phyloP scores from a whole-genome alignment of 64 coral and sea anemone species.

The Anthopleura sola region DNA sequence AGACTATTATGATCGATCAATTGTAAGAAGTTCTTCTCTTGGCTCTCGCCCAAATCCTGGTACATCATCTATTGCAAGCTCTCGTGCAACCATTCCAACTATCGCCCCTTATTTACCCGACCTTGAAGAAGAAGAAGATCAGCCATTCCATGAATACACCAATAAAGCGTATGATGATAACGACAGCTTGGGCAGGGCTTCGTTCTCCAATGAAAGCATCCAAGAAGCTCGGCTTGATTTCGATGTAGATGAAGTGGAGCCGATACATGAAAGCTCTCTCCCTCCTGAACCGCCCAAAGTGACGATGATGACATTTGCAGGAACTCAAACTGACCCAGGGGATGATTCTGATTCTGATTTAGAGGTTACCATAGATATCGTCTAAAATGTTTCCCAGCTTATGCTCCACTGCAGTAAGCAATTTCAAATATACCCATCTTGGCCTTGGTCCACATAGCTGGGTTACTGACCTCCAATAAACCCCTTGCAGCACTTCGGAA shows the following conservation, averaged over 20 bases:
- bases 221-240: background rate
- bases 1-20: slow-evolving; percentile 15
- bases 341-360: background rate
- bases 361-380: background rate
- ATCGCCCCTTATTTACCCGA: background rate
- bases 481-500: too few relatives aligned
- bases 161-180: background rate
- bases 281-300: background rate
- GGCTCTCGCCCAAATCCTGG: background rate
- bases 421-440: too few relatives aligned
- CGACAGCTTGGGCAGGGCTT: background rate
- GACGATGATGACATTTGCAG: background rate
- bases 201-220: background rate
- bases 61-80: background rate
- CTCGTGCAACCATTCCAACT: slow-evolving; percentile 16
- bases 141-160: background rate
- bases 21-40: background rate
- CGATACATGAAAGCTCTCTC: background rate
- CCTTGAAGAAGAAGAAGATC: background rate
- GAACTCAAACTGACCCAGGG: background rate
- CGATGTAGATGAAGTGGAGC: background rate
- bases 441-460: too few relatives aligned
- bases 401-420: too few relatives aligned
- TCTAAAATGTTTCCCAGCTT: background rate
- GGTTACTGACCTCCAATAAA: too few relatives aligned